phyloP scores from a whole-genome alignment of 1,140 invertebrate species.

The Zeugodacus cucurbitae region DNA sequence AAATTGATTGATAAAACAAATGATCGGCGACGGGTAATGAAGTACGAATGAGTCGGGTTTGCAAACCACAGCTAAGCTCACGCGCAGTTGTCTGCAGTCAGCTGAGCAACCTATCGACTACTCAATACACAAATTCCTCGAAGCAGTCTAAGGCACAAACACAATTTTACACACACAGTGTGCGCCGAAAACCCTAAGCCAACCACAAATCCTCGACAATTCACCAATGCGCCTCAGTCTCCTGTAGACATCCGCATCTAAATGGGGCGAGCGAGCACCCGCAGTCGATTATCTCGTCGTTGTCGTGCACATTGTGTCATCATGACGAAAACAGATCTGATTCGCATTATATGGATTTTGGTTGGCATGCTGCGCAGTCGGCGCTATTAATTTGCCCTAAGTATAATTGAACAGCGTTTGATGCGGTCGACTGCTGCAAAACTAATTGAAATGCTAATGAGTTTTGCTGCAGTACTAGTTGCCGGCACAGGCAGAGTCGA shows the following conservation, averaged over 20 bases:
- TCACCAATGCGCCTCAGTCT: background rate
- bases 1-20: background rate
- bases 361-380: background rate
- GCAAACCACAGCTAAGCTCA: too few relatives aligned
- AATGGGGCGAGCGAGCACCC: background rate
- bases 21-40: background rate
- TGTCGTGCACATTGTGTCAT: background rate
- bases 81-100: background rate
- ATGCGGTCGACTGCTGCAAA: background rate
- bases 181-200: background rate
- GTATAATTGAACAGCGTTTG: slow-evolving; percentile 26
- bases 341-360: slow-evolving; percentile 26
- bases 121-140: background rate
- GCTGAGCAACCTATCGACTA: background rate
- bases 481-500: background rate
- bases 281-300: background rate
- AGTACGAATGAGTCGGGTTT: too few relatives aligned
- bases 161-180: background rate
- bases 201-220: background rate
- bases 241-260: background rate
- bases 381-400: background rate
- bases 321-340: background rate
- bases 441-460: slow-evolving; percentile 34
- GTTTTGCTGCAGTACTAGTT: background rate
- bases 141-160: background rate